phyloP scores from a whole-genome alignment of 2,888 invertebrate genomes.

The Limnephilus marmoratus region DNA sequence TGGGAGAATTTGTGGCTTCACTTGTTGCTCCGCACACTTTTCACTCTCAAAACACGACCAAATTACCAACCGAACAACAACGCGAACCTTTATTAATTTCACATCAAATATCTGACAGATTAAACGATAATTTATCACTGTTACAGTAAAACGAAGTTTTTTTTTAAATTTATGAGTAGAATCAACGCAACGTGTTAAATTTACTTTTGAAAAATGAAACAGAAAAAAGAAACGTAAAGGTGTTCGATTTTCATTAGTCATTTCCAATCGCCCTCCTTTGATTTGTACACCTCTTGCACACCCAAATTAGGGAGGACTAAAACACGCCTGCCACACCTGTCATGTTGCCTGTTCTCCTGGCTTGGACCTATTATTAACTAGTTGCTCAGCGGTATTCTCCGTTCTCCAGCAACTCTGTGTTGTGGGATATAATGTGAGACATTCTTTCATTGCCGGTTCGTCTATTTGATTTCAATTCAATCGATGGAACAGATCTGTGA shows the following conservation, averaged over 20 bases:
- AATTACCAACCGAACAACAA: background rate
- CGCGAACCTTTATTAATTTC: slow-evolving; percentile 2
- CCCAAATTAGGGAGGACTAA: slow-evolving; percentile 63
- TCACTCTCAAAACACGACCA: slow-evolving; percentile 32
- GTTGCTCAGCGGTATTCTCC: slow-evolving; percentile 52
- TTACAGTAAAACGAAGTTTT: background rate
- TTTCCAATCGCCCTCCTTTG: slow-evolving; percentile 51
- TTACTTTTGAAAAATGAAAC: background rate
- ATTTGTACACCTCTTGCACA: slow-evolving; percentile 59
- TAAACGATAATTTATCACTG: background rate
- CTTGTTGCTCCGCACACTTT: slow-evolving; percentile 52
- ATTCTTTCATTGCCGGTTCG: slow-evolving; percentile 47
- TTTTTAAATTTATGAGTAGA: background rate
- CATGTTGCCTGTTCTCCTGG: slow-evolving; percentile 63
- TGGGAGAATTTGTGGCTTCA: slow-evolving; percentile 44
- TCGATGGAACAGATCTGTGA: slow-evolving; percentile 53
- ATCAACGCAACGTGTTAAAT: background rate
- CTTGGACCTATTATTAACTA: slow-evolving; percentile 60
- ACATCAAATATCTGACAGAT: slow-evolving; percentile 2
- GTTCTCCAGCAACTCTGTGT: slow-evolving; percentile 43
- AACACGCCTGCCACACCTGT: slow-evolving; percentile 63
- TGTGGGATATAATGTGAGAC: slow-evolving; percentile 36
- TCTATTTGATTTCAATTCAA: slow-evolving; percentile 54
- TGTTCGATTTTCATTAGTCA: slow-evolving; percentile 52
- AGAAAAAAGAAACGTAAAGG: slow-evolving; percentile 7